Percentiles rank a stretch among this genome's conserved stretches.
Conservation (phyloP, 1,140 invertebrate genomes). For the Aphidius gifuensis region DNA sequence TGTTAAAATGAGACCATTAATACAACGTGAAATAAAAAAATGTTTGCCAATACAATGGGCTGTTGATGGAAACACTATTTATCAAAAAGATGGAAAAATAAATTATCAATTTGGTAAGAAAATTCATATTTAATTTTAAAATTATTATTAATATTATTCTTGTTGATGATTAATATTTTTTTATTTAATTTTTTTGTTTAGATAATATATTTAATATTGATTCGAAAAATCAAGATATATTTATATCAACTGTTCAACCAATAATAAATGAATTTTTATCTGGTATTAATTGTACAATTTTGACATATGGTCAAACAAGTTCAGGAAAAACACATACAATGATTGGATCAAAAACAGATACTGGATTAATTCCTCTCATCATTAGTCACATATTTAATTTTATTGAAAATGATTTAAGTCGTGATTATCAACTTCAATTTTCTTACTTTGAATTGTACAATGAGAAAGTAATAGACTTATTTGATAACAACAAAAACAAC, state of each 20-base stretch:
- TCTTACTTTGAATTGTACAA: conserved; percentile 83
- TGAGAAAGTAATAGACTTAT: conserved; percentile 72
- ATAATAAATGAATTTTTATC: conserved; percentile 70
- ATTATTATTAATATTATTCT: no score
- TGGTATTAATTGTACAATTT: conserved; percentile 69
- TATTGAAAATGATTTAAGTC: conserved; percentile 62
- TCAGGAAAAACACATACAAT: conserved; percentile 74
- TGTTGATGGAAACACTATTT: conserved; percentile 59
- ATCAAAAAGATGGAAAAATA: conserved; percentile 55
- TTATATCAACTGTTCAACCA: conserved; percentile 66
- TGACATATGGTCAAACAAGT: conserved; percentile 64
- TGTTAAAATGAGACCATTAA: conserved; percentile 70
- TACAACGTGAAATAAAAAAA: conserved; percentile 62
- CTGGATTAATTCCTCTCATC: conserved; percentile 72
- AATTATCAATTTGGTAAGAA: conserved; percentile 42
- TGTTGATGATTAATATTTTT: no score
- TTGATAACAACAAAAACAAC: conserved; percentile 55
- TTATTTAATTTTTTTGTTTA: conserved; percentile 28
- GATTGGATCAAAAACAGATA: conserved; percentile 67
- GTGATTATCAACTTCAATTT: conserved; percentile 68
- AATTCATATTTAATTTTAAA: conserved; percentile 11
- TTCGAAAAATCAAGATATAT: conserved; percentile 63
- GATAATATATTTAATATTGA: conserved; percentile 72
- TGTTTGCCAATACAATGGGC: conserved; percentile 62
- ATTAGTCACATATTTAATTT: conserved; percentile 69